Percentiles rank a stretch among this genome's conserved stretches.
Conservation (phyloP, 2,797 vertebrate species). For the Numenius phaeopus region DNA sequence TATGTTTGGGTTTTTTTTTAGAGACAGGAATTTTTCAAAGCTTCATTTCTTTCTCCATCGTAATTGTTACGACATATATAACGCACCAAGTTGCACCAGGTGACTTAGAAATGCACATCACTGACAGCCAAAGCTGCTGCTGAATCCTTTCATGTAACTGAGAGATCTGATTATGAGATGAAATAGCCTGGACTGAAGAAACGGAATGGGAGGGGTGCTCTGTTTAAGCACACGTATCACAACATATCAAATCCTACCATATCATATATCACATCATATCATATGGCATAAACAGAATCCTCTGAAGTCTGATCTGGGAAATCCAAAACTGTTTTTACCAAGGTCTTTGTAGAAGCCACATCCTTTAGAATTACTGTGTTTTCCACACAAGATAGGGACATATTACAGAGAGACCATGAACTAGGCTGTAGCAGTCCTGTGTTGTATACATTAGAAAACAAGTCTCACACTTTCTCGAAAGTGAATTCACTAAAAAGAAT, state of each 20-base stretch:
- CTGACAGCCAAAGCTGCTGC: neutral
- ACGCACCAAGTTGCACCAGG: neutral
- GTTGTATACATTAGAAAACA: neutral
- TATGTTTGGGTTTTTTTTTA: neutral
- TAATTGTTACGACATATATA: neutral
- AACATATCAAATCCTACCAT: rapidly evolving
- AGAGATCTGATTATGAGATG: neutral
- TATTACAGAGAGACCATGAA: neutral
- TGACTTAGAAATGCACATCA: neutral
- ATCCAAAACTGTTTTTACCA: neutral
- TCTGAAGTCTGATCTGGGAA: neutral
- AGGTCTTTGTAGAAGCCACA: neutral
- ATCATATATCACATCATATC: neutral
- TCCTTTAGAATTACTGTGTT: neutral
- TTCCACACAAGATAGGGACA: neutral
- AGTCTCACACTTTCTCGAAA: neutral
- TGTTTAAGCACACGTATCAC: neutral
- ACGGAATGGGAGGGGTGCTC: neutral
- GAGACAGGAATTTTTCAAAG: neutral
- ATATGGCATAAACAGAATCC: neutral
- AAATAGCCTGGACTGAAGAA: neutral
- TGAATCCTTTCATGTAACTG: neutral
- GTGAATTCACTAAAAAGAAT: neutral
- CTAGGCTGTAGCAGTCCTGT: neutral
- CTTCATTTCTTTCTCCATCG: neutral